Percentiles rank a stretch among this genome's conserved stretches.
Evolutionary conservation across 2,797 vertebrate genomes (phyloP).

Genomic region (Chloroceryle inda): DNA sequence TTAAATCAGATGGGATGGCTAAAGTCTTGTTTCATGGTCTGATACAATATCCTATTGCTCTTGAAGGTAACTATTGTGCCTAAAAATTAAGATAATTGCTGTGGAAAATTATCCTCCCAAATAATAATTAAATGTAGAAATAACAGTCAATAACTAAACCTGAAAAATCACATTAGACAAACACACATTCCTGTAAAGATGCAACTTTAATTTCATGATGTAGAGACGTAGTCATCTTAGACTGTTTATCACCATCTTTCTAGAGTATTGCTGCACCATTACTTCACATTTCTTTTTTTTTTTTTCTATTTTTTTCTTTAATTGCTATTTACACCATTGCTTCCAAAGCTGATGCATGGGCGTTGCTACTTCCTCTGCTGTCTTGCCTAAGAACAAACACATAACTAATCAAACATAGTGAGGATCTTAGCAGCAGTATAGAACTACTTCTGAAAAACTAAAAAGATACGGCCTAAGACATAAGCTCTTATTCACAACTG

Average conservation of each 20-base stretch:
- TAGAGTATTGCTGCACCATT: not conserved
- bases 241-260: not conserved
- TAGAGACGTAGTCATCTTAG: not conserved
- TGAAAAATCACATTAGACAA: not conserved
- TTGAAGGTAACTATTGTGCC: not conserved
- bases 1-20: not conserved
- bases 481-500: not conserved
- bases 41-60: not conserved
- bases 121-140: not conserved
- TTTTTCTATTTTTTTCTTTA: not conserved
- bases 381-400: not conserved
- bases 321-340: not conserved
- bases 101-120: not conserved
- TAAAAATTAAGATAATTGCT: slow-evolving; percentile 4
- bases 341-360: not conserved
- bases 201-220: not conserved
- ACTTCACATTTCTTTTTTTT: not conserved
- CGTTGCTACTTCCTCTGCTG: not conserved
- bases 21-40: not conserved
- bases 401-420: not conserved
- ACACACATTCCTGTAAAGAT: not conserved
- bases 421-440: not conserved
- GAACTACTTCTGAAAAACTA: not conserved
- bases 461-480: not conserved
- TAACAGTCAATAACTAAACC: not conserved